Percentiles rank a stretch among this genome's conserved stretches.
Conservation (phyloP, 2,888 invertebrate genomes). For the Melinopterus prodromus region DNA sequence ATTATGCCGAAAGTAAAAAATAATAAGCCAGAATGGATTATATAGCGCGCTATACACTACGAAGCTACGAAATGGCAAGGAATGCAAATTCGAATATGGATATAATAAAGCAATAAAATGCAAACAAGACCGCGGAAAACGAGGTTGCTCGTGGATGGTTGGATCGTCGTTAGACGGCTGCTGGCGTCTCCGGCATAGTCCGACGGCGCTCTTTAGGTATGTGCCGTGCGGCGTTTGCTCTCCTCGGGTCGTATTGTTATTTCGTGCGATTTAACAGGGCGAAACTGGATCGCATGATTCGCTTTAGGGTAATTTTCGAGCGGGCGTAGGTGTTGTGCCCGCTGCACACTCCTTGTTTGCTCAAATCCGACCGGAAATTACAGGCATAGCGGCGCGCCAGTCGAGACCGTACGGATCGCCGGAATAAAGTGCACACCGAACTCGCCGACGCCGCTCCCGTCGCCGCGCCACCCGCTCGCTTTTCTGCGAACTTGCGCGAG, state of each 20-base stretch:
- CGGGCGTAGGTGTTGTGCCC: slow-evolving; percentile 21
- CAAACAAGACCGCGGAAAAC: neutral
- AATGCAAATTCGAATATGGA: slow-evolving; percentile 4
- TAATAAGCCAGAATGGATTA: neutral
- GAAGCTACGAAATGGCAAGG: neutral
- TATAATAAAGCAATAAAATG: slow-evolving; percentile 4
- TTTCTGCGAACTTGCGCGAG: neutral
- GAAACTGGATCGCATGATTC: slow-evolving; percentile 26
- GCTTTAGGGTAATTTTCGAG: slow-evolving; percentile 26
- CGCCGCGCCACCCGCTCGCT: neutral
- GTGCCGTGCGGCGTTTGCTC: neutral
- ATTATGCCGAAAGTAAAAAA: neutral
- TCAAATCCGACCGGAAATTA: slow-evolving; percentile 27
- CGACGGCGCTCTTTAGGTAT: neutral
- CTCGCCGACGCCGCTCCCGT: neutral
- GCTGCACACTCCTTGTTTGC: slow-evolving; percentile 26
- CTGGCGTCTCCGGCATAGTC: neutral
- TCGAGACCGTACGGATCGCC: slow-evolving; percentile 10
- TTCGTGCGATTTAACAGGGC: slow-evolving; percentile 23
- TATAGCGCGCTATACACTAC: neutral
- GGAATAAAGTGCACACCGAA: neutral
- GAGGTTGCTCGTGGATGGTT: neutral
- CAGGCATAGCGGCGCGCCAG: slow-evolving; percentile 15
- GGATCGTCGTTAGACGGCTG: neutral
- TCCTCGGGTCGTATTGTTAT: slow-evolving; percentile 18